Evolutionary conservation across 2,797 vertebrate species (phyloP).

Genomic region (Pangasius sanitwongsei): DNA sequence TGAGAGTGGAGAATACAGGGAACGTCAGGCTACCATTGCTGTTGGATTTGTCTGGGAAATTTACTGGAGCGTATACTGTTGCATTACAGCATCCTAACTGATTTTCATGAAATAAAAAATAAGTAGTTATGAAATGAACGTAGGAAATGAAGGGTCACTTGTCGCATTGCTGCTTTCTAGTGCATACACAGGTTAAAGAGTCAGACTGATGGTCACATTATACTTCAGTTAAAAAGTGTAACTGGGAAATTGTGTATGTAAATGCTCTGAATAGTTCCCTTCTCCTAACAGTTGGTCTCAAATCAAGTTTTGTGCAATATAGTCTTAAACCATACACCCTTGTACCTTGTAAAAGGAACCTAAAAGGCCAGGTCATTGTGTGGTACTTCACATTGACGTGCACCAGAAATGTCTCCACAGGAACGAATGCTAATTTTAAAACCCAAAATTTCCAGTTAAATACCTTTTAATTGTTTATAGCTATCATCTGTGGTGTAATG

Average conservation of each 20-base stretch:
- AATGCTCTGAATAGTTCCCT: background rate
- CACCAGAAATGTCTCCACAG: background rate
- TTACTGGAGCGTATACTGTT: background rate
- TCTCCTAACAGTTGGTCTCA: background rate
- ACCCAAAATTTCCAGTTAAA: background rate
- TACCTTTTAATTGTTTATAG: background rate
- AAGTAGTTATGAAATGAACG: background rate
- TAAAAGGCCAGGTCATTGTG: background rate
- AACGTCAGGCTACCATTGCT: background rate
- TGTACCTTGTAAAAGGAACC: background rate
- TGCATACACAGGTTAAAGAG: background rate
- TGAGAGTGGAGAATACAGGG: background rate
- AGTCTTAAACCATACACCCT: background rate
- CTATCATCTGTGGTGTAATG: background rate
- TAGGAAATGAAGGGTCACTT: background rate
- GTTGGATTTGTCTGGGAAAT: slow-evolving; percentile 2
- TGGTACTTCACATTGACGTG: background rate
- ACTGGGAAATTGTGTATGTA: background rate
- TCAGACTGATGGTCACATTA: background rate
- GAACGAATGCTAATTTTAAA: background rate
- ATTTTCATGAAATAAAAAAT: background rate
- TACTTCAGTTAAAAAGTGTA: background rate
- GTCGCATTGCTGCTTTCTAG: background rate
- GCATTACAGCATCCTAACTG: background rate
- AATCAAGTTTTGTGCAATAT: background rate